Percentiles rank a stretch among this genome's conserved stretches.
These are phyloP conservation scores for Vipera ursinii DNA, from an alignment of 2,797 vertebrate species.

Conservation along the genomic window DNA sequence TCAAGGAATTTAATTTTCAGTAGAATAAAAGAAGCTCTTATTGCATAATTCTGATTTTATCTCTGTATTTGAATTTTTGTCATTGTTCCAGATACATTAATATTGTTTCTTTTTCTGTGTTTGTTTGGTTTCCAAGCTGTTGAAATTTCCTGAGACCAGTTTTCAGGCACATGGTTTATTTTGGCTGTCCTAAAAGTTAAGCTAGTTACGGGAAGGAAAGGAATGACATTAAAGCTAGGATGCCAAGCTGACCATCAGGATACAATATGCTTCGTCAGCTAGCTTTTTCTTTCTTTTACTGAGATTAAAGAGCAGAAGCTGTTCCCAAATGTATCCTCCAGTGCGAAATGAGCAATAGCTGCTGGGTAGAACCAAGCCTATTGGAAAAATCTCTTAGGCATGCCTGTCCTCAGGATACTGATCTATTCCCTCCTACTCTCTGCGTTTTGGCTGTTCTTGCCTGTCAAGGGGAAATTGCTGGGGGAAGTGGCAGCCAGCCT, in stretches of 20 bases:
- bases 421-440: background rate
- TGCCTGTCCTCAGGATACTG: slow-evolving; percentile 27
- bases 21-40: background rate
- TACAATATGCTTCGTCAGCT: slow-evolving; percentile 19
- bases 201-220: background rate
- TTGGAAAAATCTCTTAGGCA: slow-evolving; percentile 4
- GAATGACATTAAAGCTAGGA: slow-evolving; percentile 1
- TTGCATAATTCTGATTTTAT: background rate
- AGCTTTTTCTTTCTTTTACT: slow-evolving; percentile 12
- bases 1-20: background rate
- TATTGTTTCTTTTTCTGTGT: slow-evolving; percentile 11
- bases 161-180: background rate
- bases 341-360: slow-evolving; percentile 9
- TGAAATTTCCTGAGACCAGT: slow-evolving; percentile 13
- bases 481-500: slow-evolving; percentile 23
- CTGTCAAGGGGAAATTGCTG: background rate
- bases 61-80: background rate
- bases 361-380: background rate
- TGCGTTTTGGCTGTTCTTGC: slow-evolving; percentile 14
- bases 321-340: background rate
- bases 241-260: slow-evolving; percentile 43
- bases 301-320: slow-evolving; percentile 16
- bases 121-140: background rate
- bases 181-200: slow-evolving; percentile 31
- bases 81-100: background rate